Evolutionary conservation across 2,113 vertebrate species (phyloP), one percentile per base, ranked within the genome.

Genomic region (Rallus limicola): DNA sequence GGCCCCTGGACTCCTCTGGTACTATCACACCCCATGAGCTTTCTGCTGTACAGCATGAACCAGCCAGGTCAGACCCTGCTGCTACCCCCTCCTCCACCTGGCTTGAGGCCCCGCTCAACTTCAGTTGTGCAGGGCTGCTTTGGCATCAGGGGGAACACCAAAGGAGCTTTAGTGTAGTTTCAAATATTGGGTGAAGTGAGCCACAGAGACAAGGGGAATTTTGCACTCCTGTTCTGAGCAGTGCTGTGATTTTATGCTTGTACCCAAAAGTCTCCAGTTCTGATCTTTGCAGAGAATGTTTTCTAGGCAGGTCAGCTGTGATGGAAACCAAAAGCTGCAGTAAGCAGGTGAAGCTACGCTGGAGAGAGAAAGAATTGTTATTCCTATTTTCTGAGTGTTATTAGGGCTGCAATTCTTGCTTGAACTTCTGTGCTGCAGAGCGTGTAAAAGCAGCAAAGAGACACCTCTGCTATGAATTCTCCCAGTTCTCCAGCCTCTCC

Each of bases 381-480:
- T 63, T 42, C 26, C 42, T 50, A 1, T 82, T 82, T 94, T 75
- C 68, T 3, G 3, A 26, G 19, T 7, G 36, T 21, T 52, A 3
- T 11, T n/a, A 62, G 24, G 33, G n/a, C 21, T 52, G 14, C 3
- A 58, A 11, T 67, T 83, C 40, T 80, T 33, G n/a, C 46, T 3
- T 0, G 1, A 21, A 34, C 16, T 69, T 80, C 55, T 65, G 44
- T 44, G 50, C 11, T 26, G 33, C 7, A 3, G 0, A 53, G 44
- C 6, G 25, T 16, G 40, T 15, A 75, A 84, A 88, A 33, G 6
- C 50, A 89, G 19, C 29, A 67, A 13, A 29, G 34, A 40, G 11
- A 33, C 4, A 33, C 18, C 52, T 62, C 28, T 67, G 40, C n/a
- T 64, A 29, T 29, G 28, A 90, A 55, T 55, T 81, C 26, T 44